Evolutionary conservation across 2,888 invertebrate genomes (phyloP), one percentile per base, ranked within the genome.

Genomic region (Pyrocoelia pectoralis): DNA sequence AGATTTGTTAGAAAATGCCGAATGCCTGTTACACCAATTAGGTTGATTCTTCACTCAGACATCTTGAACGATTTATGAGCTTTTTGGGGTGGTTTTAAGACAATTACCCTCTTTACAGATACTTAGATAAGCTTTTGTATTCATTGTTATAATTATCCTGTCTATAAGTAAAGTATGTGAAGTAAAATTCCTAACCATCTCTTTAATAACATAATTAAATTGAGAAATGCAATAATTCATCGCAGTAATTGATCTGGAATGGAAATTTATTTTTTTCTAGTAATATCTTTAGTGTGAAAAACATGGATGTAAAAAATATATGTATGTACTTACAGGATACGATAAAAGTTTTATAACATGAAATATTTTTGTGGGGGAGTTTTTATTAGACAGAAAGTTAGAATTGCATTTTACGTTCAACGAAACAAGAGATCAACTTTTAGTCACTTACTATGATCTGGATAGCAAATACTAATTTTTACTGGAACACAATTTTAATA

Each of bases 91-190:
- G 67, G 65, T 67, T 68, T 67, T 67, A 6, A 53, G 60, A 58
- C 62, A 68, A 68, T 68, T 68, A 62, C 62, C 66, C 68, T 63
- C 61, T 70, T 70, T 67, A 62, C 43, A 61, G 66, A 51, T 68
- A 62, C 63, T 68, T 65, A 65, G 56, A 61, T 66, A 60, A 46
- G 56, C 63, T 69, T 68, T 51, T 46, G 49, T 62, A 4, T 41
- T 40, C 18, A 40, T 43, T 13, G 14, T 41, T 53, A 59, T 53
- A 43, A 59, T 59, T 59, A 52, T 29, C 46, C 29, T 59, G 52
- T 59, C 58, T 43, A 12, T 13, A 38, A 14, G 41, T 59, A 41
- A 59, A 59, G 52, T 51, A 58, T 52, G 49, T 57, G 29, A 17
- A n/a, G n/a, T 33, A 33, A 10, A 33, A 33, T n/a, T 33, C n/a